Evolutionary conservation across 2,888 invertebrate genomes (phyloP).

Genomic region (Ochropacha duplaris): DNA sequence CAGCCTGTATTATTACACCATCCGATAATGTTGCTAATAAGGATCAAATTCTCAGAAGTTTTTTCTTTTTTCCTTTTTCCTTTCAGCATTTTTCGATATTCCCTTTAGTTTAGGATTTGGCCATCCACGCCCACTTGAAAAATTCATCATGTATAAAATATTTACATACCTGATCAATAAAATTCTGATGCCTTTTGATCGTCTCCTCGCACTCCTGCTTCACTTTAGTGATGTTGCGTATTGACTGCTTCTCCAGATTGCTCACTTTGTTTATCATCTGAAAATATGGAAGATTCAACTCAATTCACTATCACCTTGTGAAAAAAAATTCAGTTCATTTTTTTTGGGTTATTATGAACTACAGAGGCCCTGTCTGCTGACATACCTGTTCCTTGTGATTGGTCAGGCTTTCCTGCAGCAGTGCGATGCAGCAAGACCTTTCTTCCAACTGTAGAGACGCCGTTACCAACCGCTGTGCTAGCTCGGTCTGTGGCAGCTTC

Average conservation of each 20-base stretch:
- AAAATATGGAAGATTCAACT: constrained; percentile 17
- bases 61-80: no score
- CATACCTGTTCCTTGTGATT: constrained; percentile 79
- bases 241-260: constrained; percentile 72
- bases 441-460: constrained; percentile 84
- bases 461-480: constrained; percentile 84
- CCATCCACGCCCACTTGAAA: no score
- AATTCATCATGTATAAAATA: no score
- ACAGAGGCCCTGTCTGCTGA: no score
- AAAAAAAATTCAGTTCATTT: no score
- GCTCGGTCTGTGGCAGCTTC: constrained; percentile 81
- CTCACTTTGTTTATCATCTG: constrained; percentile 76
- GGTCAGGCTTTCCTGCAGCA: constrained; percentile 84
- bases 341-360: no score
- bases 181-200: constrained; percentile 90
- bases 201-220: constrained; percentile 88
- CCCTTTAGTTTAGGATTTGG: no score
- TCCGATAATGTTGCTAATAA: no score
- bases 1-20: no score
- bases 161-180: constrained; percentile 87
- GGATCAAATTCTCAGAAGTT: no score
- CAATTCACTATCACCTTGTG: no score
- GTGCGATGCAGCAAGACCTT: constrained; percentile 81
- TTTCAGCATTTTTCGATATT: no score
- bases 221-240: constrained; percentile 63